These are phyloP conservation scores for Triplophysa dalaica DNA, from an alignment of 2,113 vertebrate species.

Conservation along the genomic window DNA sequence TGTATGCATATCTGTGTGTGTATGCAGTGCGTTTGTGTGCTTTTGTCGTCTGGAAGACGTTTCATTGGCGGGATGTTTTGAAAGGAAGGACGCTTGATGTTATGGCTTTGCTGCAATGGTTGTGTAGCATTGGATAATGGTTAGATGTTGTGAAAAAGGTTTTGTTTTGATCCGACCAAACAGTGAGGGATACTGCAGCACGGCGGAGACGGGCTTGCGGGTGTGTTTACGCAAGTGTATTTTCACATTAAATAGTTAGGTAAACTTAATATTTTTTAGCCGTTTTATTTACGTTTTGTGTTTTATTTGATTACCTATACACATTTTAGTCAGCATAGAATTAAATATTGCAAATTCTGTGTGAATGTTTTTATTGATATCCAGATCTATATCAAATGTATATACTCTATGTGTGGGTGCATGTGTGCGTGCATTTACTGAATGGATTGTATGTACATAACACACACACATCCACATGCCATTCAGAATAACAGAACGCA, in stretches of 20 bases:
- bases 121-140: constrained; percentile 36
- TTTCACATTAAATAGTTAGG: constrained; percentile 10
- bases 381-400: too few species aligned
- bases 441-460: not conserved
- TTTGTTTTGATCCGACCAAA: constrained; percentile 58
- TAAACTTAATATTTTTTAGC: not conserved
- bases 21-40: not conserved
- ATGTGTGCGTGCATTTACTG: not conserved
- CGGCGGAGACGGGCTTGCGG: constrained; percentile 39
- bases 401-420: too few species aligned
- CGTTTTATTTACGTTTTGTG: constrained; percentile 1
- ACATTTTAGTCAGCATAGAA: not conserved
- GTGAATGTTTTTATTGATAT: not conserved
- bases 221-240: constrained; percentile 37
- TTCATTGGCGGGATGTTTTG: not conserved
- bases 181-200: constrained; percentile 63
- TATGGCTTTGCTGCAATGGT: not conserved
- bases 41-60: not conserved
- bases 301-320: not conserved
- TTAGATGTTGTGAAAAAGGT: constrained; percentile 56
- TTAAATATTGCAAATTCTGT: not conserved
- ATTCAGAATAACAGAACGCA: constrained; percentile 11
- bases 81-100: not conserved
- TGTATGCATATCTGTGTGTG: not conserved
- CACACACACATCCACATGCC: not conserved